phyloP scores from a whole-genome alignment of 2,888 invertebrate species.

The Drosophila colorata region DNA sequence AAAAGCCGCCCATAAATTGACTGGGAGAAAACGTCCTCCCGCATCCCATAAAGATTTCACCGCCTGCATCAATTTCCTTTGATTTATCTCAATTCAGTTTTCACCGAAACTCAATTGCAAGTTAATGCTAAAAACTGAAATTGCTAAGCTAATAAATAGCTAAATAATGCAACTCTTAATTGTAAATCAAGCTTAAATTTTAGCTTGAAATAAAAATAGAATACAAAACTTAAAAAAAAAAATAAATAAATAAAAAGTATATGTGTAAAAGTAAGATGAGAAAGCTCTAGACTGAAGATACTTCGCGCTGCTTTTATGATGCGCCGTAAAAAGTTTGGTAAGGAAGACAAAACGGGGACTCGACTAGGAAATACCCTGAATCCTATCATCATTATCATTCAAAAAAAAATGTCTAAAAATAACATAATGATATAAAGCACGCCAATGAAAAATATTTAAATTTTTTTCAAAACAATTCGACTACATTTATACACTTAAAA shows the following conservation, averaged over 20 bases:
- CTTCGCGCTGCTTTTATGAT: not conserved
- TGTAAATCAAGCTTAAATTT: not conserved
- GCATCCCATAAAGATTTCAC: conserved; percentile 9
- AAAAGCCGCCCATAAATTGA: conserved; percentile 20
- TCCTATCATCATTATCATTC: no score
- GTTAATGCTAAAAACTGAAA: not conserved
- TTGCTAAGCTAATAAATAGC: conserved; percentile 5
- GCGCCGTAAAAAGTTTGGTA: not conserved
- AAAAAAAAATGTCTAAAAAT: no score
- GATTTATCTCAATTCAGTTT: conserved; percentile 17
- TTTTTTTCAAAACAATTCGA: no score
- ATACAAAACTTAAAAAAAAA: not conserved
- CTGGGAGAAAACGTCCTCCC: not conserved
- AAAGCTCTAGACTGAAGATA: not conserved
- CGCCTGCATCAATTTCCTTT: conserved; percentile 19
- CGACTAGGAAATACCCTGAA: not conserved
- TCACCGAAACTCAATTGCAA: conserved; percentile 9
- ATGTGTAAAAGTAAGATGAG: not conserved
- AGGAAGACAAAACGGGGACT: not conserved
- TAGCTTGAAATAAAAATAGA: not conserved
- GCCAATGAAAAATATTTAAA: no score
- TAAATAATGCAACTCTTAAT: not conserved
- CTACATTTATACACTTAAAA: no score
- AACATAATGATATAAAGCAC: no score
- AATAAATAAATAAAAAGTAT: no score